Conservation (phyloP, 2,113 vertebrate genomes). For the Apteryx mantelli region DNA sequence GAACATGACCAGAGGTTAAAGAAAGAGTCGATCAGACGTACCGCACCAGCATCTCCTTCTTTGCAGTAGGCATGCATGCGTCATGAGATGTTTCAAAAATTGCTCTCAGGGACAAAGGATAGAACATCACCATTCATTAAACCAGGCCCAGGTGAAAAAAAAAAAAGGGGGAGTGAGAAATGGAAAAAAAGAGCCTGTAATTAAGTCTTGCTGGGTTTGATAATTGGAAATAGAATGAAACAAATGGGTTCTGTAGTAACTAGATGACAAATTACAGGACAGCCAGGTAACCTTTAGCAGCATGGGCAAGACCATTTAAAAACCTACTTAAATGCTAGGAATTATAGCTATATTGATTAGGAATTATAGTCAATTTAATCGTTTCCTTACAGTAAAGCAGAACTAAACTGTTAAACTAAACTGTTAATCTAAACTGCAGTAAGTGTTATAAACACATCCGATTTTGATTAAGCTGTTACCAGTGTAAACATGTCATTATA, state of each 20-base stretch:
- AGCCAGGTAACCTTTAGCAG: background rate
- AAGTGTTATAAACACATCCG: conserved; percentile 28
- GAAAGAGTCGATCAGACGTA: background rate
- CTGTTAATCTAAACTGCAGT: conserved; percentile 20
- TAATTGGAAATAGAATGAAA: conserved; percentile 4
- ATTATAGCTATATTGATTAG: conserved; percentile 47
- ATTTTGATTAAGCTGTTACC: conserved; percentile 22
- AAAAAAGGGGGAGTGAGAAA: background rate
- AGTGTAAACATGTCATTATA: conserved; percentile 13
- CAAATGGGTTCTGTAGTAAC: conserved; percentile 10
- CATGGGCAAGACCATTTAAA: background rate
- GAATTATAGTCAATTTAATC: conserved; percentile 28
- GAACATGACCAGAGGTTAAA: background rate
- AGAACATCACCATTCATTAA: background rate
- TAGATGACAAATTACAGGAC: conserved; percentile 8
- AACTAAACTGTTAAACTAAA: conserved; percentile 21
- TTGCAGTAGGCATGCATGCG: background rate
- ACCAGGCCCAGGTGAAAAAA: background rate
- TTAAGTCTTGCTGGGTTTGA: background rate
- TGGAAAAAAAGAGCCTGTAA: background rate
- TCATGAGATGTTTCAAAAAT: background rate
- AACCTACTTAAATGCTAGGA: conserved; percentile 10
- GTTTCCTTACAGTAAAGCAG: background rate
- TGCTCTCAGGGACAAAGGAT: background rate
- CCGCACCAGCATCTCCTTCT: background rate